These are phyloP conservation scores for Arrhopalites spinosus DNA, from an alignment of 2,888 invertebrate genomes.

Conservation along the genomic window DNA sequence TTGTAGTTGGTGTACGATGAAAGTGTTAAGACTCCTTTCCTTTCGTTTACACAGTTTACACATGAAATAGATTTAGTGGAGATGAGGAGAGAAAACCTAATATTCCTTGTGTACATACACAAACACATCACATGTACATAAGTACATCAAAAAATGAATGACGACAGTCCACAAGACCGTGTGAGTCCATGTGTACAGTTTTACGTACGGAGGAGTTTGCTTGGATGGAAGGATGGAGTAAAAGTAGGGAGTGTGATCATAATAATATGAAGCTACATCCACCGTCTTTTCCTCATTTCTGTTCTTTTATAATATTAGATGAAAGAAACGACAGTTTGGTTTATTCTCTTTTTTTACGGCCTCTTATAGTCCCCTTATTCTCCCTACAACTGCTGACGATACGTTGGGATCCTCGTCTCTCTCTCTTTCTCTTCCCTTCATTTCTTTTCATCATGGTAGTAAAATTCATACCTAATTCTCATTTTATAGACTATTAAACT, in stretches of 20 bases:
- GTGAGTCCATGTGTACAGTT: background rate
- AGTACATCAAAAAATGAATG: slow-evolving; percentile 18
- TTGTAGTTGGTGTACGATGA: background rate
- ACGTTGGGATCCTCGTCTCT: slow-evolving; percentile 5
- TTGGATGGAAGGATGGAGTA: background rate
- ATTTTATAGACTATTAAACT: slow-evolving; percentile 34
- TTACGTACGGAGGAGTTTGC: background rate
- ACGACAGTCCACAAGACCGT: background rate
- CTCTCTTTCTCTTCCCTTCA: background rate
- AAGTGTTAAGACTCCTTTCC: slow-evolving; percentile 25
- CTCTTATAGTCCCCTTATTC: slow-evolving; percentile 20
- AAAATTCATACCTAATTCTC: slow-evolving; percentile 36
- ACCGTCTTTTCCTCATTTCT: background rate
- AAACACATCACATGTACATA: background rate
- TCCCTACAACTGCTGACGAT: background rate
- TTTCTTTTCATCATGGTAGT: slow-evolving; percentile 31
- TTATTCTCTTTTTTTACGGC: slow-evolving; percentile 21
- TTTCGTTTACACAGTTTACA: slow-evolving; percentile 22
- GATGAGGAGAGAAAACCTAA: slow-evolving; percentile 12
- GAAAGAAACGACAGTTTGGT: slow-evolving; percentile 14
- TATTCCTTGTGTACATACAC: slow-evolving; percentile 22
- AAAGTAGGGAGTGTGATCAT: background rate
- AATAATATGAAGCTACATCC: background rate
- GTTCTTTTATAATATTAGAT: background rate
- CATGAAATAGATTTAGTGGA: slow-evolving; percentile 12